Conservation (phyloP, 2,797 vertebrate genomes). For the Buphagus erythrorhynchus region DNA sequence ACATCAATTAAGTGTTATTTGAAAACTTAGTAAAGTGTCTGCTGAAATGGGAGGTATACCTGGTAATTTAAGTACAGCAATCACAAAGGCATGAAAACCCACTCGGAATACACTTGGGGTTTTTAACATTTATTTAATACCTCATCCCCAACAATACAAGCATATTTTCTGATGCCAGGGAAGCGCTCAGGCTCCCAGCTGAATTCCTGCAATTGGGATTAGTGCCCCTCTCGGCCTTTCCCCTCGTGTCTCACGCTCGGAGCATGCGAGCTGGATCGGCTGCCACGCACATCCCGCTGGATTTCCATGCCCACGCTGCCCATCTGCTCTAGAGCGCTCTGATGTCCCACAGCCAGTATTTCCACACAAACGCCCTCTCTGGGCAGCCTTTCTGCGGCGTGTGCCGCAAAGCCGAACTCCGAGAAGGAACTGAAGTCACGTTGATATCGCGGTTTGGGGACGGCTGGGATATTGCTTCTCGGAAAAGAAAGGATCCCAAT, state of each 20-base stretch:
- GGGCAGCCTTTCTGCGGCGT: background rate
- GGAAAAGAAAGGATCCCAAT: fast-evolving
- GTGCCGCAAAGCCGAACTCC: background rate
- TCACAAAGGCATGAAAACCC: background rate
- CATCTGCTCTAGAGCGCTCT: background rate
- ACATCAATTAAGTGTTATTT: background rate
- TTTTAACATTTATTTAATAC: background rate
- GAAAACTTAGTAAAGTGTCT: background rate
- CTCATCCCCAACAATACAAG: background rate
- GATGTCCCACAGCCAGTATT: background rate
- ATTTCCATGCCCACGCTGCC: background rate
- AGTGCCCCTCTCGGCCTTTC: slow-evolving; percentile 32
- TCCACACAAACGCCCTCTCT: background rate
- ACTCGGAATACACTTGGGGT: background rate
- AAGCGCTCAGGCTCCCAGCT: background rate
- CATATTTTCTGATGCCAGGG: background rate
- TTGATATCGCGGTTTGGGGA: fast-evolving
- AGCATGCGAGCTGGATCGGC: background rate
- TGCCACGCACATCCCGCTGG: background rate
- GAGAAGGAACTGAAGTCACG: background rate
- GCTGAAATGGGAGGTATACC: background rate
- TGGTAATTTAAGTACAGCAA: background rate
- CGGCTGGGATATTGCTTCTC: fast-evolving
- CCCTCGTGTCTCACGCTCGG: background rate
- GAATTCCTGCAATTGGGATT: background rate